Evolutionary conservation across 2,113 vertebrate genomes (phyloP), one percentile per base, ranked within the genome.

Genomic region (Tylochromis polylepis): DNA sequence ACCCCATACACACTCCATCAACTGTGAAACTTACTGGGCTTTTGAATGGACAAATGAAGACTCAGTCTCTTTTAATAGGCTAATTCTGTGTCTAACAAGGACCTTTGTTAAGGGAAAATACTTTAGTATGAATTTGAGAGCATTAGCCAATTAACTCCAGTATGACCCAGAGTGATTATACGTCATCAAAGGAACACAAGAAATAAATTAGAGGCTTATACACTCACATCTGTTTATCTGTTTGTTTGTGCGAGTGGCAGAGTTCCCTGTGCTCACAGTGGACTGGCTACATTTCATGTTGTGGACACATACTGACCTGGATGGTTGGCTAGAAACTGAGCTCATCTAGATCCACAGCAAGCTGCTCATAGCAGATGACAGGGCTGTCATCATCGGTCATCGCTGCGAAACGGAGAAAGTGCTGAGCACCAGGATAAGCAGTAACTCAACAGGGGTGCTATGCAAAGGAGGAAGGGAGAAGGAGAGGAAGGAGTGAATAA

Each of bases 41-140:
- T 93, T 91, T 93, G 81, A 89, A 87, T 41, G 85, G 90, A 92
- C 89, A 92, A 94, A 93, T 91, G 88, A 93, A 92, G 90, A 87
- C 51, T 86, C 70, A 11, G 88, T 90, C 82, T 81, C 38, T 83
- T 87, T 92, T 93, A 94, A 94, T 92, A 78, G 90, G 88, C 89
- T 93, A 91, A 91, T 93, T 95, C 88, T 90, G 89, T 78, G 70
- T 56, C 84, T 67, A 92, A 90, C 92, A 85, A 92, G 89, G 81
- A 78, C 79, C 84, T 86, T 90, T 79, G 89, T 93, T 92, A 90
- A 85, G 70, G 62, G 27, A 51, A 80, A 84, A 85, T 81, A 84
- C 87, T 79, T 82, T 85, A 27, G 88, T 80, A 65, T 83, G 65
- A 85, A 90, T 79, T 46, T 55, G 75, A 91, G 88, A 16, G 29